Conservation (phyloP, 2,113 vertebrate genomes). For the Hepsetus odoe region DNA sequence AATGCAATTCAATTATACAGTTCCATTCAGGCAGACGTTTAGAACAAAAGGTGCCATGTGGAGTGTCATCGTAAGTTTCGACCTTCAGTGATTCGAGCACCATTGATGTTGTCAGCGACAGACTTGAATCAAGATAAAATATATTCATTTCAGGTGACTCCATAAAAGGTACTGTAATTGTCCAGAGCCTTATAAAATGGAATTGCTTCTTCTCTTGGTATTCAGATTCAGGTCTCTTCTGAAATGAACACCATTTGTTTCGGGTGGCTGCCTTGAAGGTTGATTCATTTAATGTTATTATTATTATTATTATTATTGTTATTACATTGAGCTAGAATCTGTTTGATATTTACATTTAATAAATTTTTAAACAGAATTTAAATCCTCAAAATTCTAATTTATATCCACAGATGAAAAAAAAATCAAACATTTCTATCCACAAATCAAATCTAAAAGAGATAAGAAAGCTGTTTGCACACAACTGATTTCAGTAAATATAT, state of each 20-base stretch:
- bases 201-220: background rate
- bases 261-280: background rate
- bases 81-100: slow-evolving; percentile 3
- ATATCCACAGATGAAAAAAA: too few species aligned
- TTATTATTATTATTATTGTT: background rate
- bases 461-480: too few species aligned
- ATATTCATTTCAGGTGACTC: slow-evolving; percentile 29
- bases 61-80: slow-evolving; percentile 20
- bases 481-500: too few species aligned
- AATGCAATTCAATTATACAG: slow-evolving; percentile 44
- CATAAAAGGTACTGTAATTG: slow-evolving; percentile 25
- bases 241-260: slow-evolving; percentile 21
- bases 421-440: too few species aligned
- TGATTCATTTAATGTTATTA: background rate
- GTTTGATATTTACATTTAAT: too few species aligned
- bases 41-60: slow-evolving; percentile 21
- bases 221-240: slow-evolving; percentile 11
- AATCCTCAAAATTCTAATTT: too few species aligned
- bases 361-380: too few species aligned
- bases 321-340: too few species aligned
- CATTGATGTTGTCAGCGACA: slow-evolving; percentile 19
- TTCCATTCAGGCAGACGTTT: slow-evolving; percentile 25
- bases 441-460: too few species aligned
- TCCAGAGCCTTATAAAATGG: background rate
- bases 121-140: slow-evolving; percentile 20